Conservation (phyloP, 1,140 invertebrate genomes). For the Paracyclopina nana region DNA sequence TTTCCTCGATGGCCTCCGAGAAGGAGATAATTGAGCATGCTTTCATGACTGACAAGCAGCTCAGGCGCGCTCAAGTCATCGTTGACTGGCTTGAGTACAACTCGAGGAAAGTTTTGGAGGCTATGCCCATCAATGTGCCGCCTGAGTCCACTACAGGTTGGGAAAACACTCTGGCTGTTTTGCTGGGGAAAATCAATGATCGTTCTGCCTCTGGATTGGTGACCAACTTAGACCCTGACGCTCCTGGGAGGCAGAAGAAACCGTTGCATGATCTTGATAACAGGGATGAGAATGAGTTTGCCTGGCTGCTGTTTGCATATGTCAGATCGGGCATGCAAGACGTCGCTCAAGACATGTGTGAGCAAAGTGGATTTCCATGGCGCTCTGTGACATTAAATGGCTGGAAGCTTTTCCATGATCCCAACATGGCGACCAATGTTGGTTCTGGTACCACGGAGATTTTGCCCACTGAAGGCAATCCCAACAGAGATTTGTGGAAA, state of each 20-base stretch:
- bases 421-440: slow-evolving; percentile 42
- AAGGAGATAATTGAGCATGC: slow-evolving; percentile 12
- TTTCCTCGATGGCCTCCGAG: slow-evolving; percentile 34
- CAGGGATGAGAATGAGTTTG: slow-evolving; percentile 14
- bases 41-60: slow-evolving; percentile 9
- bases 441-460: slow-evolving; percentile 25
- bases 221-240: slow-evolving; percentile 75
- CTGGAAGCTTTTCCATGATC: slow-evolving; percentile 62
- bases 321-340: slow-evolving; percentile 1
- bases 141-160: slow-evolving; percentile 52
- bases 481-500: slow-evolving; percentile 74
- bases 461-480: slow-evolving; percentile 54
- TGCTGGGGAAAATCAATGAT: slow-evolving; percentile 30
- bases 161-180: slow-evolving; percentile 72
- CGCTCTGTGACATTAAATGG: slow-evolving; percentile 68
- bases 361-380: slow-evolving; percentile 69
- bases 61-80: slow-evolving; percentile 45
- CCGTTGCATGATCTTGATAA: slow-evolving; percentile 66
- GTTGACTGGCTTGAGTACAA: slow-evolving; percentile 81
- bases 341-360: slow-evolving; percentile 43
- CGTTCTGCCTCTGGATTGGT: slow-evolving; percentile 32
- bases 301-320: background rate
- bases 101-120: slow-evolving; percentile 37
- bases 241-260: slow-evolving; percentile 51
- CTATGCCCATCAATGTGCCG: slow-evolving; percentile 44